Percentiles rank a stretch among this genome's conserved stretches.
Conservation (phyloP, 2,797 vertebrate species). For the Bothrops alternatus region DNA sequence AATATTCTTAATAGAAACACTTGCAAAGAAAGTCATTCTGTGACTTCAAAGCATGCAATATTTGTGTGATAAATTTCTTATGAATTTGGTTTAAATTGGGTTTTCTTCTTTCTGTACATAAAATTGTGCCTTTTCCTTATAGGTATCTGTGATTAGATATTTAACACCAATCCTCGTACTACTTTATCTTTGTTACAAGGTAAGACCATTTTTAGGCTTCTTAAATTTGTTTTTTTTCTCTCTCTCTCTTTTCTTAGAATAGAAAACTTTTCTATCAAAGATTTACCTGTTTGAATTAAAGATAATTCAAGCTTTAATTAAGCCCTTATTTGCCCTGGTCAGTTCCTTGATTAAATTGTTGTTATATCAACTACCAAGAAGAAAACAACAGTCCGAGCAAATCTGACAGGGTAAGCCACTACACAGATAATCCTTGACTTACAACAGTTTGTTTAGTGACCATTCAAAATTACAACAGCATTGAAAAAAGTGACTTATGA, state of each 20-base stretch:
- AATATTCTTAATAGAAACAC: not conserved
- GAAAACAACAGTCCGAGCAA: no score
- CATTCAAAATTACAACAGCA: no score
- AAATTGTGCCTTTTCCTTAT: slow-evolving; percentile 42
- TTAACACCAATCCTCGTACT: slow-evolving; percentile 77
- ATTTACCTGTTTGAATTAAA: not conserved
- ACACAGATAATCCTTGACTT: no score
- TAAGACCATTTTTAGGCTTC: slow-evolving; percentile 62
- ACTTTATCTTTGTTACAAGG: slow-evolving; percentile 86
- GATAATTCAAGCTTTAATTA: not conserved
- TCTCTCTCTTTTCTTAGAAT: not conserved
- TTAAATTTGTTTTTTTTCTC: not conserved
- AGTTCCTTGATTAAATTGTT: not conserved
- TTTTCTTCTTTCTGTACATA: slow-evolving; percentile 23
- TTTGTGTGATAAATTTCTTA: slow-evolving; percentile 7
- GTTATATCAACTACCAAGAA: not conserved
- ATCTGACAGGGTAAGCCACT: no score
- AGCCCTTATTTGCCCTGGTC: not conserved
- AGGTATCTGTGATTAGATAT: slow-evolving; percentile 83
- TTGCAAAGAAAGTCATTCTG: not conserved
- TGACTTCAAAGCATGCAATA: not conserved
- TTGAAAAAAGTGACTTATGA: no score
- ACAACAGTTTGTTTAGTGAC: no score
- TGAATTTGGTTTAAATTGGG: slow-evolving; percentile 1
- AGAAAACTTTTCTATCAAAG: slow-evolving; percentile 9